Conservation (phyloP, 2,888 invertebrate species). For the Exephanes ischioxanthus region DNA sequence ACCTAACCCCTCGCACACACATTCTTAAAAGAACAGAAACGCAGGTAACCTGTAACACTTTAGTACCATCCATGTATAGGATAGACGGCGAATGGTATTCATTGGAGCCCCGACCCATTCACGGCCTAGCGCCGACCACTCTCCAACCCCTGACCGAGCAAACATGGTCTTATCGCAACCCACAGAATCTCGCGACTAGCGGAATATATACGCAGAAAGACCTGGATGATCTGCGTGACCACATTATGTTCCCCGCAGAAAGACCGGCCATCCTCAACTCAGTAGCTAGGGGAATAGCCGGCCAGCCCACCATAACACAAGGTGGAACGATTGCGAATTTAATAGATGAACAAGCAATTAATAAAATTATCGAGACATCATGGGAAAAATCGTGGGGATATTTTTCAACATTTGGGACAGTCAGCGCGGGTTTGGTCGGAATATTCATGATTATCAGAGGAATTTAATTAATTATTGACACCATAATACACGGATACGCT, state of each 20-base stretch:
- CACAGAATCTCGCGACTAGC: not conserved
- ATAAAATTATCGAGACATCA: constrained; percentile 7
- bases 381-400: constrained; percentile 29
- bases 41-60: constrained; percentile 60
- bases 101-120: not conserved
- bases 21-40: constrained; percentile 60
- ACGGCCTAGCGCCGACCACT: not conserved
- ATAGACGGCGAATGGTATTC: constrained; percentile 53
- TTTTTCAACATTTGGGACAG: constrained; percentile 48
- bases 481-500: constrained; percentile 51
- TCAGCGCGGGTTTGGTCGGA: constrained; percentile 54
- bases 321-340: constrained; percentile 26
- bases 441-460: constrained; percentile 32
- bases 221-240: not conserved
- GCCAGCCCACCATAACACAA: constrained; percentile 21
- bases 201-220: constrained; percentile 16
- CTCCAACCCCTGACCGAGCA: constrained; percentile 3
- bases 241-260: constrained; percentile 49
- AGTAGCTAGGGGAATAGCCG: not conserved
- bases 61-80: constrained; percentile 66
- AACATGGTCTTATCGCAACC: constrained; percentile 27
- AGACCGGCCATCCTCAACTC: constrained; percentile 48
- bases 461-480: constrained; percentile 40
- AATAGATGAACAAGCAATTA: constrained; percentile 39
- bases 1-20: constrained; percentile 64